These are phyloP conservation scores for Tenodera sinensis DNA, from an alignment of 2,888 invertebrate genomes.

Conservation along the genomic window DNA sequence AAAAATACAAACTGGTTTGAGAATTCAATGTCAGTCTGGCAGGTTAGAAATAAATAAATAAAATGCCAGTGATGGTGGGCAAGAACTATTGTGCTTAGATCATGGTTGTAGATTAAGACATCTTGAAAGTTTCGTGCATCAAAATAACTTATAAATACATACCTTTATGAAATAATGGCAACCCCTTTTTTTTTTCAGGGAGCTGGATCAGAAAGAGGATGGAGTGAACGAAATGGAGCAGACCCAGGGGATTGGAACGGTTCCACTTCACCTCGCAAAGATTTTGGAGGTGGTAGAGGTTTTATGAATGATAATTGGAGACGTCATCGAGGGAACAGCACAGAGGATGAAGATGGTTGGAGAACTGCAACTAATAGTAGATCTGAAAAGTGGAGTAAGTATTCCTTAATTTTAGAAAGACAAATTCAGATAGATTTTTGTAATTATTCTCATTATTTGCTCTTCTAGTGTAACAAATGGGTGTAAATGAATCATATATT, in stretches of 20 bases:
- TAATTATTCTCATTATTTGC: no score
- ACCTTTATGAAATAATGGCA: neutral
- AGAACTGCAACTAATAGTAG: constrained; percentile 44
- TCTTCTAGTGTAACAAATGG: no score
- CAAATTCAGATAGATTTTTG: neutral
- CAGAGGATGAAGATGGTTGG: constrained; percentile 54
- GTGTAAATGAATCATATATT: no score
- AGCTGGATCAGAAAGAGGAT: constrained; percentile 42
- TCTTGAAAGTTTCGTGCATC: neutral
- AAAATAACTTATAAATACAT: neutral
- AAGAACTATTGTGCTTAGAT: no score
- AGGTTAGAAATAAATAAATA: no score
- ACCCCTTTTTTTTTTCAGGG: neutral
- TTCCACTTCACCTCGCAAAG: constrained; percentile 54
- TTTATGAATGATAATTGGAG: constrained; percentile 50
- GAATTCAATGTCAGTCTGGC: no score
- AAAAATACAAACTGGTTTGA: no score
- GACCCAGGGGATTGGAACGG: constrained; percentile 54
- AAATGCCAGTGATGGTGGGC: no score
- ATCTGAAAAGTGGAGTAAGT: constrained; percentile 55
- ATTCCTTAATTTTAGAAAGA: neutral
- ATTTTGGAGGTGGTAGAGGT: constrained; percentile 47
- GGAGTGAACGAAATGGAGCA: constrained; percentile 55
- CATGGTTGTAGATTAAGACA: no score
- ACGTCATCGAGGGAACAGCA: constrained; percentile 48